Evolutionary conservation across 1,140 invertebrate genomes (phyloP).

Genomic region (Pseudomyrmex gracilis): DNA sequence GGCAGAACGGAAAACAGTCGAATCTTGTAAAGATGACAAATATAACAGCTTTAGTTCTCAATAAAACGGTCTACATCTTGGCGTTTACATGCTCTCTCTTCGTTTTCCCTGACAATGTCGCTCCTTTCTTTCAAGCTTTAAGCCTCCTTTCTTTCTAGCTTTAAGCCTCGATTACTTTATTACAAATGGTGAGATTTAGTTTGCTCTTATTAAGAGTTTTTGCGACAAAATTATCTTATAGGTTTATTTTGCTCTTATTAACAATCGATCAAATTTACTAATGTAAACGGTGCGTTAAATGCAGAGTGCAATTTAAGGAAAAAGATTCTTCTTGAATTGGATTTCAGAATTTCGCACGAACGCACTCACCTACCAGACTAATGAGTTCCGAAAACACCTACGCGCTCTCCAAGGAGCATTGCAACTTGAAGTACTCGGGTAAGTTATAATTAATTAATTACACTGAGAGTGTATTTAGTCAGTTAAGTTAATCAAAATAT

Average conservation of each 20-base stretch:
- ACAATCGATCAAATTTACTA: not conserved
- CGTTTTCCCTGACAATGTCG: too few species aligned
- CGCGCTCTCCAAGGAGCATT: conserved; percentile 83
- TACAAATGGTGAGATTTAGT: too few species aligned
- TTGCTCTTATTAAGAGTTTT: too few species aligned
- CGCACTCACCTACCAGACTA: conserved; percentile 84
- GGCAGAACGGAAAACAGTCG: too few species aligned
- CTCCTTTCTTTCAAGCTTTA: too few species aligned
- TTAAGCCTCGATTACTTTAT: too few species aligned
- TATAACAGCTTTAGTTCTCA: too few species aligned
- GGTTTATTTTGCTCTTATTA: not conserved
- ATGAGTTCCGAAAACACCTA: conserved; percentile 85
- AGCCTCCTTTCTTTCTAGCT: too few species aligned
- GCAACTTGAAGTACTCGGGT: conserved; percentile 84
- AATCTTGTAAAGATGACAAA: too few species aligned
- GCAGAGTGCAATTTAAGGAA: conserved; percentile 3
- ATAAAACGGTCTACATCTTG: too few species aligned
- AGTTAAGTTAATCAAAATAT: conserved; percentile 5
- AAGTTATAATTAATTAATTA: conserved; percentile 70
- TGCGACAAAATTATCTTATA: too few species aligned
- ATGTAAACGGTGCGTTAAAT: conserved; percentile 27
- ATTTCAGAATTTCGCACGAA: conserved; percentile 85
- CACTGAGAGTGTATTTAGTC: not conserved
- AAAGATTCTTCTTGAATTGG: conserved; percentile 59
- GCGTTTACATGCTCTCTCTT: too few species aligned